Conservation (phyloP, 2,888 invertebrate genomes). For the Andrena trimmerana region DNA sequence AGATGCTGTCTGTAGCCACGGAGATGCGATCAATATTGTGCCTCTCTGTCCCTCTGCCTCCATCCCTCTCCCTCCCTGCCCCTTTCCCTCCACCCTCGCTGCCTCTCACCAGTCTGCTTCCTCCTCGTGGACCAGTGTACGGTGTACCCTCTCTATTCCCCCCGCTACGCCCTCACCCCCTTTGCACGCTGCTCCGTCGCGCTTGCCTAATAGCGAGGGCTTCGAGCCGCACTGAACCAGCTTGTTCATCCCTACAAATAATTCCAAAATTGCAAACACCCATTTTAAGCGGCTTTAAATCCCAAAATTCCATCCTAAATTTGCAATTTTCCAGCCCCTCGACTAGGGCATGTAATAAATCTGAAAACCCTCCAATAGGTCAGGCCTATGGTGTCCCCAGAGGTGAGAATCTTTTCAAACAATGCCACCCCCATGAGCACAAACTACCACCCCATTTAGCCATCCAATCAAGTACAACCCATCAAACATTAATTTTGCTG, state of each 20-base stretch:
- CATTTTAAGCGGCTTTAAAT: no score
- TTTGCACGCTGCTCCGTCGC: conserved; percentile 19
- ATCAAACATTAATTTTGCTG: not conserved
- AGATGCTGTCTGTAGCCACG: conserved; percentile 84
- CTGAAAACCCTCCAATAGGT: no score
- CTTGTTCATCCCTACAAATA: not conserved
- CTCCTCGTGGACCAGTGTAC: conserved; percentile 36
- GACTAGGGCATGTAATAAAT: no score
- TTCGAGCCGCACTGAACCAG: conserved; percentile 26
- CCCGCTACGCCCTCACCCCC: not conserved
- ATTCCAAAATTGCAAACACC: no score
- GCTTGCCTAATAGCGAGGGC: conserved; percentile 47
- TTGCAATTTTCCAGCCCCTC: no score
- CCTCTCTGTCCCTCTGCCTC: conserved; percentile 67
- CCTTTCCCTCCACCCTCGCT: conserved; percentile 35
- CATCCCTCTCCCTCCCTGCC: conserved; percentile 41
- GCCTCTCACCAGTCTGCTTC: conserved; percentile 53
- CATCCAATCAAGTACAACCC: not conserved
- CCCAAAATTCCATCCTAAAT: no score
- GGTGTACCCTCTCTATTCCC: conserved; percentile 11
- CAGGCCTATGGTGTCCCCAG: no score
- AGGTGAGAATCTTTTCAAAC: no score
- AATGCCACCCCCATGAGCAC: no score
- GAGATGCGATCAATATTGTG: conserved; percentile 85
- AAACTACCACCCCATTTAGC: not conserved